Evolutionary conservation across 2,113 vertebrate species (phyloP), one percentile per base, ranked within the genome.

Genomic region (Gymnorhina tibicen): DNA sequence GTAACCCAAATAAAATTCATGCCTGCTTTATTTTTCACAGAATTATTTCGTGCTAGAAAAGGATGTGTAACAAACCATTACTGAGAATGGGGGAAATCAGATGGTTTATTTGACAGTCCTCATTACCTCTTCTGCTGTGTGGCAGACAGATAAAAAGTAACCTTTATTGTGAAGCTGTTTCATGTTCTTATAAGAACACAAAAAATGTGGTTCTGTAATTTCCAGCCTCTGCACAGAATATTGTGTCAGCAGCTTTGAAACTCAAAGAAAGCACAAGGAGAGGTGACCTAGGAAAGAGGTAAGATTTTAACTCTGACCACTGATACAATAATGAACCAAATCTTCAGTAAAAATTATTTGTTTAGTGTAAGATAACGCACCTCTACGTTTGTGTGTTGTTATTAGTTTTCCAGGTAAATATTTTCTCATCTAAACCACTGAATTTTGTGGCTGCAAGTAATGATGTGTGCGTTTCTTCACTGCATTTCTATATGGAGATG

Each of bases 1-100:
- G 63, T 91, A 95, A 93, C 94, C 85, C 83, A 95, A 94, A 94
- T 94, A 96, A 83, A 55, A 96, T 89, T 82, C 13, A 55, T 76
- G 73, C 56, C 62, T 80, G 21, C 37, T 91, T 94, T 91, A 67
- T 89, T 93, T 95, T 93, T 93, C 56, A 84, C 78, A 77, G 68
- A 70, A 80, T 85, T 64, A 87, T 66, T 91, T 88, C 22, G 41
- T 67, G 35, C 37, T 78, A 91, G 67, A 93, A 87, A 93, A 86
- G 14, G 52, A 68, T 87, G 18, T 87, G 35, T 76, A 79, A 76
- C 77, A 96, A 90, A 79, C 24, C 7, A 21, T 83, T 88, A 69
- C 9, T 76, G 39, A 83, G 79, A 37, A 27, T 37, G 53, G 20
- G 23, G 7, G 13, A 49, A 76, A 85, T 90, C 44, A 30, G 41